Percentiles rank a stretch among this genome's conserved stretches.
phyloP scores from a whole-genome alignment of 2,888 invertebrate genomes.

The Cheilosia vulpina region DNA sequence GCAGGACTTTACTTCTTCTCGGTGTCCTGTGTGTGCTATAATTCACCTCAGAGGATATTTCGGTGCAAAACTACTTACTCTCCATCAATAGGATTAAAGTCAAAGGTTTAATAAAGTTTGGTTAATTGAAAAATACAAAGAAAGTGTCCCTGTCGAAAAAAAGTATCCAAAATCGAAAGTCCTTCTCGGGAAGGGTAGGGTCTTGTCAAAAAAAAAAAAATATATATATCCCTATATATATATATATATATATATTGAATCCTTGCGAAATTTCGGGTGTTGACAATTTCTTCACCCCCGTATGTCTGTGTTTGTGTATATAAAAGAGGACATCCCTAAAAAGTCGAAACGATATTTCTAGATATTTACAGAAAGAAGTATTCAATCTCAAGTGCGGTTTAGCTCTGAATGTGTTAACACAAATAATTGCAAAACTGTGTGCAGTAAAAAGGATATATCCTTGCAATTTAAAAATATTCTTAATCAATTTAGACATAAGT shows the following conservation, averaged over 20 bases:
- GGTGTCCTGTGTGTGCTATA: constrained; percentile 68
- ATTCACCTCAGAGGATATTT: constrained; percentile 54
- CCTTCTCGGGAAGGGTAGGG: constrained; percentile 24
- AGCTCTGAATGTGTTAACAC: constrained; percentile 21
- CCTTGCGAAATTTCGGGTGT: constrained; percentile 72
- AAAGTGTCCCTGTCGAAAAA: constrained; percentile 1
- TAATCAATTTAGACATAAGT: constrained; percentile 75
- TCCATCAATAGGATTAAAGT: constrained; percentile 34
- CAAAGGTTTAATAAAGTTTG: constrained; percentile 25
- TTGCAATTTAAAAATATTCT: constrained; percentile 54
- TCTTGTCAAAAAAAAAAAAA: constrained; percentile 39
- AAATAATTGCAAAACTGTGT: constrained; percentile 25
- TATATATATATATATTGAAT: constrained; percentile 28
- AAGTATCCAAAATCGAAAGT: constrained; percentile 15
- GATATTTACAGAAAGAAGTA: constrained; percentile 30
- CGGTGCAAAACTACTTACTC: constrained; percentile 15
- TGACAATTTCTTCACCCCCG: constrained; percentile 52
- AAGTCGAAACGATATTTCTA: constrained; percentile 34
- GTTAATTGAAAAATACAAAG: constrained; percentile 7
- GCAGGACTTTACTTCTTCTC: constrained; percentile 70
- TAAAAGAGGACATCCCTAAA: constrained; percentile 27
- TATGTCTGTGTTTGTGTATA: constrained; percentile 59
- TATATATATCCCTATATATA: background rate
- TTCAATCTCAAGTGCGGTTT: constrained; percentile 38
- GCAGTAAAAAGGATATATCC: constrained; percentile 37